phyloP scores from a whole-genome alignment of 2,113 vertebrate species.

The Sebastes schlegelii region DNA sequence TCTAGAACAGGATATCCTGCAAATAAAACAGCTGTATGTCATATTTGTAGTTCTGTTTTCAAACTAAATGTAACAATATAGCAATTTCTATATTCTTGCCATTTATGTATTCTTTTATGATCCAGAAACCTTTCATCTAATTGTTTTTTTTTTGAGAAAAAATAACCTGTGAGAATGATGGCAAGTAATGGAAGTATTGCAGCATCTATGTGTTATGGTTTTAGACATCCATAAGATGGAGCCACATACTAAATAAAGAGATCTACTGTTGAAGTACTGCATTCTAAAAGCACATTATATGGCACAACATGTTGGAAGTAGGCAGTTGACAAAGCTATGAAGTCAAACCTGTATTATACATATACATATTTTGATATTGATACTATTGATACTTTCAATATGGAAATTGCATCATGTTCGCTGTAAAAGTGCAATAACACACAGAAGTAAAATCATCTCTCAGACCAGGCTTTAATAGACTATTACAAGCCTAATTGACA shows the following conservation, averaged over 20 bases:
- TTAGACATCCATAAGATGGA: slow-evolving; percentile 67
- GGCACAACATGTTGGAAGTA: not conserved
- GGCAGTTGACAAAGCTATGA: not conserved
- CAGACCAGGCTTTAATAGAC: not conserved
- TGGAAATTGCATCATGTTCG: not conserved
- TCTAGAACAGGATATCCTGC: not conserved
- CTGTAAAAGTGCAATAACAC: not conserved
- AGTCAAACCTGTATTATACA: not conserved
- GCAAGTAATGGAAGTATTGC: not conserved
- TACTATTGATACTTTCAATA: no score
- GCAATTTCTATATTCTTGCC: not conserved
- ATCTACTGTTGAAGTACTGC: fast-evolving
- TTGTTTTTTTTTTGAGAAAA: not conserved
- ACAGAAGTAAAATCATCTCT: not conserved
- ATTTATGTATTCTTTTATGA: not conserved
- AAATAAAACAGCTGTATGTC: not conserved
- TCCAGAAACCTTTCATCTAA: not conserved
- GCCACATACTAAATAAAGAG: slow-evolving; percentile 60
- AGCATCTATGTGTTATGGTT: slow-evolving; percentile 1
- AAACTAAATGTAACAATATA: not conserved
- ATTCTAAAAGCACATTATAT: not conserved
- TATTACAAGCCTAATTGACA: not conserved
- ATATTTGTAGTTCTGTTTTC: not conserved
- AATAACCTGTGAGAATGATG: not conserved
- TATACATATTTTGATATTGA: no score